Base-by-base conservation (phyloP, 2,113 vertebrate genomes). In the Microcebus lehilahytsara region DNA sequence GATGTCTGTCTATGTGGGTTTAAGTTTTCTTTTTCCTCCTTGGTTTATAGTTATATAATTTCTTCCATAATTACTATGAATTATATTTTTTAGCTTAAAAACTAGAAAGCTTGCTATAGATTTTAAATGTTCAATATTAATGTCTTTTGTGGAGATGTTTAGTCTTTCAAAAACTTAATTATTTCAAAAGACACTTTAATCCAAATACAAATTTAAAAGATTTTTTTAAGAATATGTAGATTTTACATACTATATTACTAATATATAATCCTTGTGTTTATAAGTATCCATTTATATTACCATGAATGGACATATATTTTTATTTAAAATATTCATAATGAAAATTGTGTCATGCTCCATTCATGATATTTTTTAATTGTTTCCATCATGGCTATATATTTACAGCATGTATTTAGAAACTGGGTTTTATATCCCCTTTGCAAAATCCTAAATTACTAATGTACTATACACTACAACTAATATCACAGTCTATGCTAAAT, bases 91-190 rank as follows among this genome's bases (percentile, higher is more conserved):
- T 85, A 97, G 92, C 42, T 96, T 97, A 97, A 92, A 95, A 91
- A 12, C 32, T 96, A 40, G 85, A 77, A 96, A 72, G 71, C 58
- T 96, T 97, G 64, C 66, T 97, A 69, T 93, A 92, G 42, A 90
- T 98, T 97, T 98, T 78, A 95, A 96, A 85, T 97, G 42, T 97
- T 89, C 98, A 74, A 72, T 98, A 93, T 96, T 98, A 81, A 88
- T 81, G 90, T 92, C 27, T 67, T 72, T 79, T 91, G 58, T 98
- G 86, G 72, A 89, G 20, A 62, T 97, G 42, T 85, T 62, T 96
- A 84, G 49, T 98, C 94, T 92, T 93, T 81, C 19, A 96, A 74
- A 97, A 95, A 96, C 40, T 97, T 95, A 67, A 56, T 97, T 97
- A 94, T 74, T 96, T 98, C 91, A 27, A 97, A 91, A 74, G 23